Evolutionary conservation across 2,113 vertebrate genomes (phyloP), one percentile per base, ranked within the genome.

Genomic region (Tichodroma muraria): DNA sequence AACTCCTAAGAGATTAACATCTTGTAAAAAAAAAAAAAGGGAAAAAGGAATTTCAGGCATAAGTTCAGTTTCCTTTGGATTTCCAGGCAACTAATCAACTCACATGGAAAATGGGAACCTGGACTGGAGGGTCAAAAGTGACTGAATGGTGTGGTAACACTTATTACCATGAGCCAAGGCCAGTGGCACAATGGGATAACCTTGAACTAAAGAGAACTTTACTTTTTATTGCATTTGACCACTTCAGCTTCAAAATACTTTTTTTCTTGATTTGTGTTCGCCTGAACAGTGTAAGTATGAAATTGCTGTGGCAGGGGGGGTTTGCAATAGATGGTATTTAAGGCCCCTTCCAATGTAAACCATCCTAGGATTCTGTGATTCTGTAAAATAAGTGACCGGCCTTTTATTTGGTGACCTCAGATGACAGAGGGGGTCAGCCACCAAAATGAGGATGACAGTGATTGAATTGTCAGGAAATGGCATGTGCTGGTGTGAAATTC

Each of bases 351-450:
- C 35, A 82, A 35, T 3, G 1, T 7, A 42, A 69, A 37, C 7
- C 22, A 28, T 42, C 56, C 37, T 7, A 42, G 40, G 25, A 63
- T 49, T 54, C 35, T 63, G 47, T 70, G 56, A 63, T 63, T 63
- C 49, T 12, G 9, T 63, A 22, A 69, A 82, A 38, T 13, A 57
- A 68, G 13, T 44, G 30, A 47, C 11, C 5, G 5, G 2, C 0
- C 2, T 82, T 82, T 61, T 37, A 68, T 57, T 76, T 65, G 35
- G 30, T 50, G 57, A 80, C 31, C 15, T 82, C 59, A 69, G 31
- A 44, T 31, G 33, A 64, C 31, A 71, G 19, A 22, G 2, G 0
- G 4, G 8, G 4, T 45, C 19, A 3, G 1, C 9, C 24, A n/a
- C 2, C 37, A 61, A 80, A 89, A 61, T 4, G 8, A 76, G 28